Evolutionary conservation across 2,888 invertebrate species (phyloP).

Genomic region (Cheilosia pagana): DNA sequence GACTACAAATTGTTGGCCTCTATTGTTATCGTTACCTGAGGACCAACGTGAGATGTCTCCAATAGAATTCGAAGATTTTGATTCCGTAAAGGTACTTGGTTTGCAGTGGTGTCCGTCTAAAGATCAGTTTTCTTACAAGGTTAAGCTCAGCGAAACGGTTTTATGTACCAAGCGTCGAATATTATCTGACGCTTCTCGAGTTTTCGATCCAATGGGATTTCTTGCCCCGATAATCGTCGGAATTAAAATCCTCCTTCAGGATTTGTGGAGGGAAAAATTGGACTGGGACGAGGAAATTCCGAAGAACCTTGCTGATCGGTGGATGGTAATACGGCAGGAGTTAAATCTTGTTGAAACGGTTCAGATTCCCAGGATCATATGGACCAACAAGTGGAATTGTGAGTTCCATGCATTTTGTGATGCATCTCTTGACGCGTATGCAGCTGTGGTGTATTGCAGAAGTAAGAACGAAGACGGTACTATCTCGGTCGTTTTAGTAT

Average conservation of each 20-base stretch:
- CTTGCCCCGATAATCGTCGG: conserved; percentile 18
- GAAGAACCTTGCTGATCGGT: conserved; percentile 7
- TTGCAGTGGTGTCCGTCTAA: conserved; percentile 38
- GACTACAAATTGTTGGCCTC: conserved; percentile 9
- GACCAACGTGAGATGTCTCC: conserved; percentile 39
- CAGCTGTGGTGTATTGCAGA: conserved; percentile 40
- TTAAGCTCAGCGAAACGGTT: neutral
- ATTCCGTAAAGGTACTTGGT: conserved; percentile 30
- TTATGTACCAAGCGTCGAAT: conserved; percentile 20
- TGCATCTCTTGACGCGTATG: conserved; percentile 42
- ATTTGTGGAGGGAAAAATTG: conserved; percentile 13
- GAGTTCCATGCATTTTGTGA: conserved; percentile 24
- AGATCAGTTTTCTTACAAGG: conserved; percentile 37
- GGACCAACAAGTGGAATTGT: conserved; percentile 5
- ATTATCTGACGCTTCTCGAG: conserved; percentile 15
- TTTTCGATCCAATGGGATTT: conserved; percentile 36
- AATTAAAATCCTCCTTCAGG: conserved; percentile 20
- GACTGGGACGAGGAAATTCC: conserved; percentile 13
- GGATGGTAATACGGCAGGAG: conserved; percentile 7
- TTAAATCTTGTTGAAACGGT: neutral
- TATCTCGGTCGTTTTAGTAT: conserved; percentile 13
- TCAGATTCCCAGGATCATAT: conserved; percentile 7
- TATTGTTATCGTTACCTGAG: conserved; percentile 22
- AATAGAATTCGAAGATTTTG: conserved; percentile 26
- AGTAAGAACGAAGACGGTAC: neutral